Base-by-base conservation (phyloP, 1,140 invertebrate species). In the Limonius californicus region DNA sequence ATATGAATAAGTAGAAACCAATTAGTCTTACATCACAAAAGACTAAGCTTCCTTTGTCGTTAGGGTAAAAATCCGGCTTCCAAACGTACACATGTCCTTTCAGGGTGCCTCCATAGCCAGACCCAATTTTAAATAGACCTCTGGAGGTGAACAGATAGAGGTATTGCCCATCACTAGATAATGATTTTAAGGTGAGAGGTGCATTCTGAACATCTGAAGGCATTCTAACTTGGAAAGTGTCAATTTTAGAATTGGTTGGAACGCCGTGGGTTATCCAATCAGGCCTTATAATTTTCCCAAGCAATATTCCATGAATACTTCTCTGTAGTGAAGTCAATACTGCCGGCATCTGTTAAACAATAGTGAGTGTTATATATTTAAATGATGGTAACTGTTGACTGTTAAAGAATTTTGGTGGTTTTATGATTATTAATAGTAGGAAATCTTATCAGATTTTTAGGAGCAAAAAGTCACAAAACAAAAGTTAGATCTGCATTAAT, bases 221-320 rank as follows among this genome's bases (percentile, higher is more conserved):
- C 27, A 82, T 72, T 59, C 80, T 77, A 1, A 83, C 73, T 7
- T 77, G 79, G 75, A 92, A 94, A 63, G 86, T 85, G 71, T 88
- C 86, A 64, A 92, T 85, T 64, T 88, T 81, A 11, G 89, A 87
- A 73, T 84, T 87, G 66, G 85, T 82, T 43, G 91, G 91, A 61
- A 97, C 87, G 23, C 95, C 95, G 76, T 89, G 87, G 35, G 85
- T 89, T 62, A 95, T 85, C 89, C 94, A 97, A 72, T 94, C 89
- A 50, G 94, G 92, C 54, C 89, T 82, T 1, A 85, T 82, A 6
- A 89, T 85, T 79, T 90, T 90, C 0, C 94, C 94, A 9, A 97
- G 81, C 14, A 96, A 81, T 20, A 94, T 88, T 39, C 90, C 89
- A 69, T 95, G 89, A 3, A 96, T 89, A 77, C 94, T 96, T 70